Base-by-base conservation (phyloP, 2,888 invertebrate genomes). In the Chymomyza procnemis region DNA sequence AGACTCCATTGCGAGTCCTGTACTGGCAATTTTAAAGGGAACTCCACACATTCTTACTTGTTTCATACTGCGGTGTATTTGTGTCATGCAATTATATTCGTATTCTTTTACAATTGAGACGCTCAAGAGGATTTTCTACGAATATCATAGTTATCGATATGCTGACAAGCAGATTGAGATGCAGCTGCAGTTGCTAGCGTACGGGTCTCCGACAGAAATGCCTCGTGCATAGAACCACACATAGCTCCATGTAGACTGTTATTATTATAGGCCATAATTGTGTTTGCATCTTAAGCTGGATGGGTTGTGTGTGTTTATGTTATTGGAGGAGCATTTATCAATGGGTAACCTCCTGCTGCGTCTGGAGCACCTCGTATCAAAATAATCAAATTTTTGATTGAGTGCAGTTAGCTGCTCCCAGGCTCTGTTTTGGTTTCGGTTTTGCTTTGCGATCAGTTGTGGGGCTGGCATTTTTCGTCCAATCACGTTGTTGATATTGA, bases 401-500 rank as follows among this genome's bases (percentile, higher is more conserved):
- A 85, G 87, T 86, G 84, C 85, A 81, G 81, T 85, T 85, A 78
- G 85, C 70, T 73, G 67, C 75, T 85, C 74, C 12, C 34, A 12
- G 34, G 34, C 12, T 12, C 34, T 41, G 26, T 26, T 26, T 26
- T 26, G 26, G 26, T 26, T 26, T 26, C 26, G 26, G 79, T 74
- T 67, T 69, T 64, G 69, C 70, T 66, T 63, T 47, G 48, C 58
- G 58, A 50, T 12, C 22, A 12, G 55, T 9, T 9, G 16, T 47
- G 68, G 59, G 56, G 66, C 66, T 66, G 67, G 67, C 64, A 41
- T 73, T 75, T 80, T 74, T 77, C 75, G 88, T 89, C 80, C 78
- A 83, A 88, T 88, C 89, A 89, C 77, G 88, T 83, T 89, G 83
- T 85, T 85, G 88, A 88, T 89, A 88, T 89, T 88, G 87, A 88